Conservation (phyloP, 2,888 invertebrate genomes). For the Platerodrilus igneus region DNA sequence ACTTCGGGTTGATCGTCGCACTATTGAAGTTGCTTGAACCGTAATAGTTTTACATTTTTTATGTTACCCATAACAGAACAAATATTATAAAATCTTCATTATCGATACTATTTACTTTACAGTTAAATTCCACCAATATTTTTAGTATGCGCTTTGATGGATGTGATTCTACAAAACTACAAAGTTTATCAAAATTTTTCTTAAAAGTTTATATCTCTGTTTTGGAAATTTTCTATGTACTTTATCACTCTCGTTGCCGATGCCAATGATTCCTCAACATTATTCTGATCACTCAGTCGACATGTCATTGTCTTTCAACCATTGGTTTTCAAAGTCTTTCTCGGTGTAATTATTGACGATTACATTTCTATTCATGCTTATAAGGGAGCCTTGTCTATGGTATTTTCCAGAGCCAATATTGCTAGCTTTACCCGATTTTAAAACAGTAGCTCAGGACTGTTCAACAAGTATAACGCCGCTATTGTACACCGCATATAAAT, state of each 20-base stretch:
- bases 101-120: background rate
- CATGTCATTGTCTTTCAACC: no score
- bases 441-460: slow-evolving; percentile 6
- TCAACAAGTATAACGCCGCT: slow-evolving; percentile 6
- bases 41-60: no score
- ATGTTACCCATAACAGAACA: background rate
- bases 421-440: slow-evolving; percentile 6
- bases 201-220: background rate
- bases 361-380: slow-evolving; percentile 2
- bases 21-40: no score
- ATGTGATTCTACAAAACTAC: background rate
- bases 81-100: background rate
- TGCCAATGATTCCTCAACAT: no score
- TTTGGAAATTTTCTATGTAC: background rate
- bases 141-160: no score
- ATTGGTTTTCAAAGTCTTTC: slow-evolving; percentile 3
- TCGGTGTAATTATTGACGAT: background rate
- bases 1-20: no score
- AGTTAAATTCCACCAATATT: background rate
- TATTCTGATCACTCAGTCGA: no score
- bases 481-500: slow-evolving; percentile 7
- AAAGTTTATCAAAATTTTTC: background rate
- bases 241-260: no score
- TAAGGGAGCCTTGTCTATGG: slow-evolving; percentile 1
- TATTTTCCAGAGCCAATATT: slow-evolving; percentile 8